Evolutionary conservation across 2,888 invertebrate species (phyloP).

Genomic region (Laothoe populi): DNA sequence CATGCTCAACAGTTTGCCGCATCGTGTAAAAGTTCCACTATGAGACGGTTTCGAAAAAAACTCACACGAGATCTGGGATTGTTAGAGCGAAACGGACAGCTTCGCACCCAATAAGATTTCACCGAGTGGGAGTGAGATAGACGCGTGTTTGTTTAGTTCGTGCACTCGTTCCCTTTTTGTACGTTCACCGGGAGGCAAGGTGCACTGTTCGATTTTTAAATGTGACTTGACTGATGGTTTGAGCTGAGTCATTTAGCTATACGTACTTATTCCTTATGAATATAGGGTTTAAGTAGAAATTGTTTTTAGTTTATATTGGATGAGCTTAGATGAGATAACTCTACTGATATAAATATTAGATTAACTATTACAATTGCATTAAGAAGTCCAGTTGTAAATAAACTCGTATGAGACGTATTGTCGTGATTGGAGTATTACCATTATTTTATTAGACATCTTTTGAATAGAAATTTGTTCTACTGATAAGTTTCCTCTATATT

Average conservation of each 20-base stretch:
- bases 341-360: too few relatives aligned
- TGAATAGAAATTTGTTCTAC: too few relatives aligned
- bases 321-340: too few relatives aligned
- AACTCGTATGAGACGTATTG: too few relatives aligned
- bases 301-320: not conserved
- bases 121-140: conserved; percentile 49
- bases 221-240: conserved; percentile 73
- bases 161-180: conserved; percentile 70
- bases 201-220: conserved; percentile 73
- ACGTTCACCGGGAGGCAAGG: conserved; percentile 80
- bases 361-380: too few relatives aligned
- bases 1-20: not conserved
- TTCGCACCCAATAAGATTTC: conserved; percentile 36
- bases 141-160: conserved; percentile 56
- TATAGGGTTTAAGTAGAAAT: not conserved
- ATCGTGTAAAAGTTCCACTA: conserved; percentile 48
- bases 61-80: conserved; percentile 65
- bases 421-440: too few relatives aligned
- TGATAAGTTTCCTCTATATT: too few relatives aligned
- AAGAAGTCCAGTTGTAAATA: too few relatives aligned
- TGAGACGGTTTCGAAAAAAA: conserved; percentile 78
- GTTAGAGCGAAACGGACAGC: conserved; percentile 54
- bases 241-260: conserved; percentile 49
- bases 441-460: too few relatives aligned
- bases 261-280: conserved; percentile 30